Evolutionary conservation across 1,140 invertebrate species (phyloP).

Genomic region (Scaptomyza pallida): DNA sequence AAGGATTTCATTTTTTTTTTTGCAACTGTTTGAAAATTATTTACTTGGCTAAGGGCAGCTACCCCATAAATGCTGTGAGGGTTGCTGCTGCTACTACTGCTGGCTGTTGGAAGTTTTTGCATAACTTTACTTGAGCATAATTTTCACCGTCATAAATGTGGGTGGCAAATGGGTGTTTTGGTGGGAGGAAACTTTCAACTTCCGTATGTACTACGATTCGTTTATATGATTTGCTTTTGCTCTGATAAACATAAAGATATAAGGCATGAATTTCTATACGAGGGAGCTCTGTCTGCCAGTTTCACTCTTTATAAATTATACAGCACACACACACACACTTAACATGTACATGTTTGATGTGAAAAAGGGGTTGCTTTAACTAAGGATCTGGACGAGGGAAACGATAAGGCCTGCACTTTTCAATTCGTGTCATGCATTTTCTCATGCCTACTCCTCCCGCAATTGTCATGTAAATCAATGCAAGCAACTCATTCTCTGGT

Average conservation of each 20-base stretch:
- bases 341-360: conserved; percentile 9
- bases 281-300: conserved; percentile 10
- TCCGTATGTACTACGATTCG: conserved; percentile 58
- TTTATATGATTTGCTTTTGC: conserved; percentile 75
- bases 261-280: conserved; percentile 43
- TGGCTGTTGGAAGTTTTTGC: conserved; percentile 43
- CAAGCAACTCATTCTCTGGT: conserved; percentile 49
- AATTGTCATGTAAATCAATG: conserved; percentile 80
- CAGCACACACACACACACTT: conserved; percentile 3
- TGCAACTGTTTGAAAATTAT: conserved; percentile 62
- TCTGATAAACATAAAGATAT: conserved; percentile 62
- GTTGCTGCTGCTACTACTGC: conserved; percentile 25
- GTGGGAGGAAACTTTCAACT: conserved; percentile 49
- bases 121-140: conserved; percentile 57
- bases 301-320: conserved; percentile 58
- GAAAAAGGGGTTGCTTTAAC: conserved; percentile 49
- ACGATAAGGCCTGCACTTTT: conserved; percentile 50
- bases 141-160: conserved; percentile 21
- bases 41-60: conserved; percentile 65
- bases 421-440: conserved; percentile 35
- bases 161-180: background rate
- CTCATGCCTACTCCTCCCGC: conserved; percentile 42
- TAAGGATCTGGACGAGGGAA: conserved; percentile 19
- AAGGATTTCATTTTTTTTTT: conserved; percentile 15
- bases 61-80: conserved; percentile 33